Evolutionary conservation across 2,113 vertebrate species (phyloP).

Genomic region (Aspidoscelis tigris): DNA sequence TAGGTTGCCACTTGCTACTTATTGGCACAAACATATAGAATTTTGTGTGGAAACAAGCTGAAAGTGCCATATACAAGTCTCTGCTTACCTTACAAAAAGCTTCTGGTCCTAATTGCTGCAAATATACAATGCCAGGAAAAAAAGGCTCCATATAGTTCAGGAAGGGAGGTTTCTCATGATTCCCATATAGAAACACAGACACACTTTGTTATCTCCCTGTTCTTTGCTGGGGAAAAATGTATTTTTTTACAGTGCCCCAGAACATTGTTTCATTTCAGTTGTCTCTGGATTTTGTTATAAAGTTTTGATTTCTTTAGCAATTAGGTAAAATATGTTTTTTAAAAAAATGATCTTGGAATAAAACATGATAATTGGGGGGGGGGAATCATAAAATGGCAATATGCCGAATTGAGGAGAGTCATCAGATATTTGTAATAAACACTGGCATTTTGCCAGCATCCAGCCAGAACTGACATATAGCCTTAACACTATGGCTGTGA

Average conservation of each 20-base stretch:
- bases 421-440: too few species aligned
- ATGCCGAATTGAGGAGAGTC: too few species aligned
- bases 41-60: neutral
- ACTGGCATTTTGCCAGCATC: too few species aligned
- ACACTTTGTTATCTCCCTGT: conserved; percentile 11
- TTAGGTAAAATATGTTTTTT: too few species aligned
- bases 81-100: neutral
- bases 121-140: neutral
- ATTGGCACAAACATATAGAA: neutral
- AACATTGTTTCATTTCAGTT: too few species aligned
- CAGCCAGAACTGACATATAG: too few species aligned
- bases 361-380: too few species aligned
- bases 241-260: neutral
- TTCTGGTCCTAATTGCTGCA: neutral
- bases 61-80: neutral
- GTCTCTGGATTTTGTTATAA: too few species aligned
- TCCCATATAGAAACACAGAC: neutral
- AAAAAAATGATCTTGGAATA: neutral
- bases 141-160: neutral
- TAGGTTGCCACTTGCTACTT: neutral
- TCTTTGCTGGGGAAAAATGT: neutral
- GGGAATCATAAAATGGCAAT: too few species aligned
- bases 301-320: too few species aligned
- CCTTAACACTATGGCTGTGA: too few species aligned
- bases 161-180: neutral